Conservation (phyloP, 2,113 vertebrate species). For the Heptranchias perlo region DNA sequence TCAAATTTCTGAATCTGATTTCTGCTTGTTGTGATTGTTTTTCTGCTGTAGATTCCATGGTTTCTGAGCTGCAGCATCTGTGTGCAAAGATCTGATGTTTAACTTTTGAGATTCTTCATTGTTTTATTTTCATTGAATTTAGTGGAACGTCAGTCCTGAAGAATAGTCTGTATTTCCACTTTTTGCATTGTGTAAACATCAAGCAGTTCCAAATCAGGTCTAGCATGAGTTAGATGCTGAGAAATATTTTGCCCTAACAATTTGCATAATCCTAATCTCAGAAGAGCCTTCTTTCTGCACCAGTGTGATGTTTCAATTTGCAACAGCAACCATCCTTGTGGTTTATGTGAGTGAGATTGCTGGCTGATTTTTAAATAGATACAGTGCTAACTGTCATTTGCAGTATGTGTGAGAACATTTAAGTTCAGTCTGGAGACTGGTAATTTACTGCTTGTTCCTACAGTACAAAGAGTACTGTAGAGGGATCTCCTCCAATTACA, state of each 20-base stretch:
- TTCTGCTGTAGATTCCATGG: background rate
- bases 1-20: background rate
- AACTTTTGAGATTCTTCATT: background rate
- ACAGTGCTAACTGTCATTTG: slow-evolving; percentile 17
- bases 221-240: background rate
- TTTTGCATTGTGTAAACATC: background rate
- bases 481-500: background rate
- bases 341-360: background rate
- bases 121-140: background rate
- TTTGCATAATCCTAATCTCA: background rate
- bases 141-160: background rate
- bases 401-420: background rate
- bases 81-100: background rate
- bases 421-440: background rate
- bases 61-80: background rate
- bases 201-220: background rate
- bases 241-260: background rate
- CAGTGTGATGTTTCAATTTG: background rate
- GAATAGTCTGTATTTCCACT: background rate
- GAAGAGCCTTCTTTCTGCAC: background rate
- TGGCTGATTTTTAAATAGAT: slow-evolving; percentile 13
- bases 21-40: background rate
- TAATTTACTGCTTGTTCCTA: background rate
- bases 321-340: slow-evolving; percentile 1
- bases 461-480: background rate